These are phyloP conservation scores for Lepus townsendii DNA, from an alignment of 2,797 vertebrate genomes.

Conservation along the genomic window DNA sequence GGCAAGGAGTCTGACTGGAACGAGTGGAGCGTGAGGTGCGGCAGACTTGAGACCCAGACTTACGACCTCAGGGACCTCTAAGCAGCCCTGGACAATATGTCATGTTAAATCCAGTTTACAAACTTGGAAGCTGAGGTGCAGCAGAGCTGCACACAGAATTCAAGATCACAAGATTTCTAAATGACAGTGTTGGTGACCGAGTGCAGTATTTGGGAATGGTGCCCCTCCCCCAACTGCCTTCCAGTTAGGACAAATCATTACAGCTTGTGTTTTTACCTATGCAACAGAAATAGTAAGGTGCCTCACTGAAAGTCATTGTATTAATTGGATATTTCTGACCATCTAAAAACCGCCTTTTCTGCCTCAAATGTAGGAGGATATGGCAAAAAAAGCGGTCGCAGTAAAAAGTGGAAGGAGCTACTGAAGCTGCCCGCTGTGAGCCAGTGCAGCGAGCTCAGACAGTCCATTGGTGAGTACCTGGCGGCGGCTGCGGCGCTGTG, in stretches of 20 bases:
- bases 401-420: constrained; percentile 97
- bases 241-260: background rate
- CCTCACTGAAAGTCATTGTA: background rate
- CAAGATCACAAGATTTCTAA: background rate
- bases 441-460: constrained; percentile 93
- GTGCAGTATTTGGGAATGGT: background rate
- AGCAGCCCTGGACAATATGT: background rate
- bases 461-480: constrained; percentile 90
- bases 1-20: background rate
- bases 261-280: background rate
- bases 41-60: too few relatives aligned
- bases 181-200: background rate
- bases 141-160: background rate
- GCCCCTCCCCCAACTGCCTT: background rate
- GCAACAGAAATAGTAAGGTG: background rate
- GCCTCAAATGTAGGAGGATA: constrained; percentile 89
- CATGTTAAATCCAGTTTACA: background rate
- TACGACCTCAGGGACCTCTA: background rate
- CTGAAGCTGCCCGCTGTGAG: constrained; percentile 94
- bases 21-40: too few relatives aligned
- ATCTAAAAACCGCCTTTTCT: background rate
- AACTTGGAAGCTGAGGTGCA: background rate
- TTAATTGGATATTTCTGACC: background rate
- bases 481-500: too few relatives aligned
- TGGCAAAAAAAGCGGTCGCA: constrained; percentile 94